These are phyloP conservation scores for Spatulosminthurus flaviceps DNA, from an alignment of 2,888 invertebrate species.

Conservation along the genomic window DNA sequence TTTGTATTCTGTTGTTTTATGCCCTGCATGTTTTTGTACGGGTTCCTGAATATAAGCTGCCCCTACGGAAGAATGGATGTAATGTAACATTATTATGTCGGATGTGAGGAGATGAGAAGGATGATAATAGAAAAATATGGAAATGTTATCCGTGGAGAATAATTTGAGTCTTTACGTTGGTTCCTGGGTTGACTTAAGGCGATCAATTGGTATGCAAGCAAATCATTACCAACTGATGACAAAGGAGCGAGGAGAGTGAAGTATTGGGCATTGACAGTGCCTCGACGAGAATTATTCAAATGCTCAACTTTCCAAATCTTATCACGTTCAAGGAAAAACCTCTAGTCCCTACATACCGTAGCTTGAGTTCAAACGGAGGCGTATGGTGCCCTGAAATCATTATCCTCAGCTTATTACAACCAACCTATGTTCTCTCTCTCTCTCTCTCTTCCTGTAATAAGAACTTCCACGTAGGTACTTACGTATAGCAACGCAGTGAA, in stretches of 20 bases:
- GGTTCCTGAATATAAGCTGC: too few species aligned
- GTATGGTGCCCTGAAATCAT: neutral
- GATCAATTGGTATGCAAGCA: constrained; percentile 14
- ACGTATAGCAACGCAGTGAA: neutral
- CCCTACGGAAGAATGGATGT: too few species aligned
- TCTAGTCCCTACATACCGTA: neutral
- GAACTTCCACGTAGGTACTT: too few species aligned
- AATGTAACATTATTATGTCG: too few species aligned
- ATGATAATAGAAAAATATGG: too few species aligned
- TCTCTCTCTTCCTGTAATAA: neutral
- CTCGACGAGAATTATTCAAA: constrained; percentile 4
- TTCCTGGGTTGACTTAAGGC: constrained; percentile 11
- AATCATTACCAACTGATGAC: constrained; percentile 12
- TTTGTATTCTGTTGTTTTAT: too few species aligned
- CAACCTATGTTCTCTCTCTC: neutral
- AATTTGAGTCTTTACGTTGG: neutral
- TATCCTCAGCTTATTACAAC: neutral
- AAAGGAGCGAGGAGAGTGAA: neutral
- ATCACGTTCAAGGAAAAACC: constrained; percentile 5
- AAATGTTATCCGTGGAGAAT: too few species aligned
- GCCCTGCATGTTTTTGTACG: too few species aligned
- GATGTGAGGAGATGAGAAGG: too few species aligned
- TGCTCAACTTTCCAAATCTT: neutral
- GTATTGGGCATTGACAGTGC: constrained; percentile 2
- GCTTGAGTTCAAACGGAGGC: neutral